Conservation (phyloP, 1,140 invertebrate genomes). For the Zaprionus lachaisei region DNA sequence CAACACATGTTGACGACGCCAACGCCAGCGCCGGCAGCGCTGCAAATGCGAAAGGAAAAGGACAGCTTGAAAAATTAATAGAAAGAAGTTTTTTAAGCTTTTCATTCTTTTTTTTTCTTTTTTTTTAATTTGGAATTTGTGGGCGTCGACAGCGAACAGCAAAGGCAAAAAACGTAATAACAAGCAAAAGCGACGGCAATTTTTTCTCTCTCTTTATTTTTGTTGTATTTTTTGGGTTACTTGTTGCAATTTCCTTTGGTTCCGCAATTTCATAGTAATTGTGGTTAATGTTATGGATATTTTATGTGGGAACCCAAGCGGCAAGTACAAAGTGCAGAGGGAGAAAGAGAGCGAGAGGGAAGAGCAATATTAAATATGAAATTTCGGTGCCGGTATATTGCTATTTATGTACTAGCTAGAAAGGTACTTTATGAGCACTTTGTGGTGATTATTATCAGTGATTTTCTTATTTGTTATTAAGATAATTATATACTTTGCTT, state of each 20-base stretch:
- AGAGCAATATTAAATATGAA: background rate
- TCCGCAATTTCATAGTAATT: conserved; percentile 71
- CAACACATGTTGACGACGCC: conserved; percentile 56
- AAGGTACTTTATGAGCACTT: no score
- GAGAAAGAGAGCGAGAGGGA: background rate
- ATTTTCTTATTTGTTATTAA: no score
- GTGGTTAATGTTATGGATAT: conserved; percentile 78
- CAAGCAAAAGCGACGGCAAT: conserved; percentile 41
- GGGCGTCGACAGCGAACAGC: conserved; percentile 37
- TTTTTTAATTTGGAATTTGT: conserved; percentile 74
- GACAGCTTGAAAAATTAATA: conserved; percentile 67
- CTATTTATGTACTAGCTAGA: background rate
- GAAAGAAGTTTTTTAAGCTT: conserved; percentile 61
- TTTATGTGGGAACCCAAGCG: conserved; percentile 65
- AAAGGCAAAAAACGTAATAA: conserved; percentile 3
- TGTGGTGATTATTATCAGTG: no score
- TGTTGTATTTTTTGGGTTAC: background rate
- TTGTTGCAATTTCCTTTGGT: conserved; percentile 41
- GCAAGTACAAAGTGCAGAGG: background rate
- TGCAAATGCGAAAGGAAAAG: conserved; percentile 58
- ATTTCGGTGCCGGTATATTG: background rate
- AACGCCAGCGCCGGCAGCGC: conserved; percentile 43
- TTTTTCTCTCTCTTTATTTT: conserved; percentile 30
- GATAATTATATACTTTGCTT: background rate
- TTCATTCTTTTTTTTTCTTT: conserved; percentile 63